Conservation (phyloP, 1,140 invertebrate genomes). For the Zaprionus tsacasi region DNA sequence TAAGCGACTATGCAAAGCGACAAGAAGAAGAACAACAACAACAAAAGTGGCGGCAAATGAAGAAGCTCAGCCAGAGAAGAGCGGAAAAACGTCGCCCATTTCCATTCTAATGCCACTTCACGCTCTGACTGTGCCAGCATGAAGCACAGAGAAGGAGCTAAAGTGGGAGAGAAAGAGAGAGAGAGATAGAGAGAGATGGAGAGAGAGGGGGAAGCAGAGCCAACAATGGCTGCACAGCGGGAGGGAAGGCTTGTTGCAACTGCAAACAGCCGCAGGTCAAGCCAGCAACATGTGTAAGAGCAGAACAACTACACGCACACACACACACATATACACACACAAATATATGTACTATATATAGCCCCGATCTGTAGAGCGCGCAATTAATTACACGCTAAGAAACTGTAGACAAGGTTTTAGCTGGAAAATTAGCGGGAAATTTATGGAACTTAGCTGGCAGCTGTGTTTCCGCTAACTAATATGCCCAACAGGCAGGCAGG, state of each 20-base stretch:
- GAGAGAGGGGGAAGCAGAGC: background rate
- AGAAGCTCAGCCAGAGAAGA: constrained; percentile 2
- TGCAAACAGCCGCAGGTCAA: background rate
- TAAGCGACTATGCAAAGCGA: constrained; percentile 63
- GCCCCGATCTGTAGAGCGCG: background rate
- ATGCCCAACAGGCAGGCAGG: background rate
- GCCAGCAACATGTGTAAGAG: background rate
- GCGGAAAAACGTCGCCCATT: constrained; percentile 70
- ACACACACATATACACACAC: background rate
- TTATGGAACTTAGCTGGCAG: constrained; percentile 1
- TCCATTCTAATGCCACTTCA: constrained; percentile 75
- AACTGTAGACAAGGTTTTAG: constrained; percentile 5
- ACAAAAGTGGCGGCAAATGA: background rate
- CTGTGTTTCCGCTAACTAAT: constrained; percentile 3
- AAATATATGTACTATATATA: background rate
- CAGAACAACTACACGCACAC: background rate
- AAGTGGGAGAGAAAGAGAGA: background rate
- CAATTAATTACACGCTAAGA: constrained; percentile 5
- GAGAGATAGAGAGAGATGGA: background rate
- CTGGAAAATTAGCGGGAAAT: background rate
- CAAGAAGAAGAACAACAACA: constrained; percentile 27
- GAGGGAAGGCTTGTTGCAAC: background rate
- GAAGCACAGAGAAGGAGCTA: background rate
- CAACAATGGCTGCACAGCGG: no score
- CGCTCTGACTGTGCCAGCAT: constrained; percentile 48